These are phyloP conservation scores for Auanema freiburgensis DNA, from an alignment of 2,888 invertebrate genomes.

Conservation along the genomic window DNA sequence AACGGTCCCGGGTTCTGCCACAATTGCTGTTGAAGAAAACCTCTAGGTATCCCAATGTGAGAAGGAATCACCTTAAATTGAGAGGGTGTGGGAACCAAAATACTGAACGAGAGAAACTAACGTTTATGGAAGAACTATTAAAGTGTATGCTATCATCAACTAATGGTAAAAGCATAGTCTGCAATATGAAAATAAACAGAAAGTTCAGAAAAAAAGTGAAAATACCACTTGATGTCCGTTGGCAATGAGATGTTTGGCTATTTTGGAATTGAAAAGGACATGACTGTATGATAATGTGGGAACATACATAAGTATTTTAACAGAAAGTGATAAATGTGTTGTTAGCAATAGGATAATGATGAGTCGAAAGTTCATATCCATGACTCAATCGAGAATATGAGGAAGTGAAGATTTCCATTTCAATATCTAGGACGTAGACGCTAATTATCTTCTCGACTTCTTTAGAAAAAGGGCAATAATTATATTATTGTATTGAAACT, in stretches of 20 bases:
- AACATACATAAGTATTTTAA: conserved; percentile 50
- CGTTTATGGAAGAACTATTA: conserved; percentile 16
- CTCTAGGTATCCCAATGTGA: background rate
- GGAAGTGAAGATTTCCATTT: no score
- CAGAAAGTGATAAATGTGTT: conserved; percentile 5
- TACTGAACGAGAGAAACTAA: background rate
- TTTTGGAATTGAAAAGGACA: conserved; percentile 52
- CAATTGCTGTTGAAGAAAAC: conserved; percentile 18
- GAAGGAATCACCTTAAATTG: background rate
- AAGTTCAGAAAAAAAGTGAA: conserved; percentile 1
- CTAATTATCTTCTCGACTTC: no score
- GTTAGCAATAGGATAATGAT: background rate
- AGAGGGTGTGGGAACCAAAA: background rate
- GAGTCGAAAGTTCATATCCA: no score
- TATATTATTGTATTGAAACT: no score
- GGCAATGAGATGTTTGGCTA: conserved; percentile 42
- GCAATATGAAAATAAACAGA: conserved; percentile 10
- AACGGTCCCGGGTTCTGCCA: conserved; percentile 60
- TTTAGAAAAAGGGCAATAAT: no score
- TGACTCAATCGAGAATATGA: no score
- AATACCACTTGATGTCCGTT: conserved; percentile 51
- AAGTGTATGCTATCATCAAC: conserved; percentile 30
- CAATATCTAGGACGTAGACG: no score
- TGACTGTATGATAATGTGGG: conserved; percentile 59
- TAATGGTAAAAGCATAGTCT: conserved; percentile 33